Evolutionary conservation across 1,140 invertebrate genomes (phyloP).

Genomic region (Drosophila nigromelanica): DNA sequence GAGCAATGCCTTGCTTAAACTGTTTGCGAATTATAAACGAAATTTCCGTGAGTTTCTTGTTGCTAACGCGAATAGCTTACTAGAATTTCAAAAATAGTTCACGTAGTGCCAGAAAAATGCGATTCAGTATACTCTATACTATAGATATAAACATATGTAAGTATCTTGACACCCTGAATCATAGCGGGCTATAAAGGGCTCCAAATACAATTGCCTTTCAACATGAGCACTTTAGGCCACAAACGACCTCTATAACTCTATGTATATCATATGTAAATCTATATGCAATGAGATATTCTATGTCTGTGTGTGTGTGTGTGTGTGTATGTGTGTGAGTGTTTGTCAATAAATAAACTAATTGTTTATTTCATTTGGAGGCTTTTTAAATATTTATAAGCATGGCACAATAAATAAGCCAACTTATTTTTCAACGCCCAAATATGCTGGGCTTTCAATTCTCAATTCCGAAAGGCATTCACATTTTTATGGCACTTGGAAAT

Average conservation of each 20-base stretch:
- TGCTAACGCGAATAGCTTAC: too few species aligned
- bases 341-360: constrained; percentile 60
- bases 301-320: background rate
- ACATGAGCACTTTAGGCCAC: constrained; percentile 28
- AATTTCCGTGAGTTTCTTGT: too few species aligned
- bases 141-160: constrained; percentile 1
- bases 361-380: constrained; percentile 50
- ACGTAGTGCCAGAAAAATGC: constrained; percentile 4
- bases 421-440: constrained; percentile 52
- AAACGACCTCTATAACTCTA: constrained; percentile 29
- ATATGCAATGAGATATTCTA: background rate
- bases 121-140: background rate
- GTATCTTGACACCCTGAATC: constrained; percentile 15
- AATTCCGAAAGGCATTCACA: constrained; percentile 31
- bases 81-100: constrained; percentile 9
- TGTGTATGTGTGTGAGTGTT: constrained; percentile 5
- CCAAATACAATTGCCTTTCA: constrained; percentile 32
- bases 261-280: constrained; percentile 9
- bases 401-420: constrained; percentile 52
- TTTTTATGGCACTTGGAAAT: constrained; percentile 59
- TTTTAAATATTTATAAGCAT: constrained; percentile 58
- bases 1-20: constrained; percentile 1
- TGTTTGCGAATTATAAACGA: constrained; percentile 18
- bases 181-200: constrained; percentile 24
- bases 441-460: constrained; percentile 40